Evolutionary conservation across 2,888 invertebrate genomes (phyloP).

Genomic region (Temnothorax unifasciatus): DNA sequence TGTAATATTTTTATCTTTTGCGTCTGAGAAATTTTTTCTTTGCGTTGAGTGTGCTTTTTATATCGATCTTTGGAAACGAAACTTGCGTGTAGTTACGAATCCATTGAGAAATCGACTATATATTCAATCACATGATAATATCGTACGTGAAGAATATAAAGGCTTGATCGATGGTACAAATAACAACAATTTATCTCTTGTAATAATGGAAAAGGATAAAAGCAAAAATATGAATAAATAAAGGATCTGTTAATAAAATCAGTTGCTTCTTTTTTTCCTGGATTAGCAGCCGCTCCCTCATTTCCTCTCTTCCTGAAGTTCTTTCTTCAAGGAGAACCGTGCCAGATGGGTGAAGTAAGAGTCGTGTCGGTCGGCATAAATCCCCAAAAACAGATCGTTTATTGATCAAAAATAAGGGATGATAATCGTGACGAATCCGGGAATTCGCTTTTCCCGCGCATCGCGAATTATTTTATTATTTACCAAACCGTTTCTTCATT

Average conservation of each 20-base stretch:
- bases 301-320: not conserved
- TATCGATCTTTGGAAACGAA: not conserved
- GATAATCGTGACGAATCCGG: constrained; percentile 79
- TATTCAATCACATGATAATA: not conserved
- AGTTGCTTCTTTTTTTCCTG: not conserved
- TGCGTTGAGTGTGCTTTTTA: not conserved
- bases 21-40: not conserved
- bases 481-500: constrained; percentile 80
- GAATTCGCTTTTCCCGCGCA: constrained; percentile 80
- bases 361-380: constrained; percentile 62
- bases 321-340: not conserved
- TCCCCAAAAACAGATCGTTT: constrained; percentile 84
- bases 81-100: not conserved
- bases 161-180: not conserved
- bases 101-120: not conserved
- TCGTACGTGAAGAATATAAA: constrained; percentile 6
- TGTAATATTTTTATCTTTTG: not conserved
- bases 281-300: not conserved
- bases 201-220: not conserved
- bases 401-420: constrained; percentile 84
- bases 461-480: constrained; percentile 78
- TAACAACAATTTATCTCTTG: not conserved
- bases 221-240: not conserved
- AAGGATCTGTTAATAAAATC: not conserved
- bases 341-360: constrained; percentile 40